Conservation (phyloP, 2,113 vertebrate genomes). For the Sardina pilchardus region DNA sequence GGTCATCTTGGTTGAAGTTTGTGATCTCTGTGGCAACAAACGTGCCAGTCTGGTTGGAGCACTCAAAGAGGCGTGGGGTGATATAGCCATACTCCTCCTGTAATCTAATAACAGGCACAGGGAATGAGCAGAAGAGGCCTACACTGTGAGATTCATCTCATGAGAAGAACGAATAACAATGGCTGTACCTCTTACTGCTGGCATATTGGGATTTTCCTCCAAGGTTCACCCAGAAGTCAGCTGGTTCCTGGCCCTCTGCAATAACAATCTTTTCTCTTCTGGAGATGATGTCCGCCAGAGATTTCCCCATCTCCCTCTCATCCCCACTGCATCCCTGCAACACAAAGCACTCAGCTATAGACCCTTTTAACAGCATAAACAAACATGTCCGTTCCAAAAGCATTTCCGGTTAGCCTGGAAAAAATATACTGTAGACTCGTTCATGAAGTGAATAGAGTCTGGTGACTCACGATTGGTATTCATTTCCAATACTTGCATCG, state of each 20-base stretch:
- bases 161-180: not conserved
- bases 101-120: constrained; percentile 62
- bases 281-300: constrained; percentile 77
- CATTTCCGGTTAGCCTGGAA: no score
- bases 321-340: constrained; percentile 84
- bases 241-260: constrained; percentile 84
- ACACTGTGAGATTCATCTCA: not conserved
- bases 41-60: constrained; percentile 82
- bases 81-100: constrained; percentile 71
- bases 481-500: no score
- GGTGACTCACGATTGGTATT: no score
- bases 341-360: not conserved
- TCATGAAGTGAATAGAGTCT: no score
- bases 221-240: constrained; percentile 82
- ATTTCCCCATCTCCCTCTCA: constrained; percentile 83
- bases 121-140: not conserved
- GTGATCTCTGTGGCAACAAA: constrained; percentile 81
- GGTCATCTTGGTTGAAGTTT: constrained; percentile 81
- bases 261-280: constrained; percentile 80
- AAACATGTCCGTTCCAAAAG: no score
- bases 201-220: constrained; percentile 84
- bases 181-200: constrained; percentile 77
- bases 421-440: no score
- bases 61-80: constrained; percentile 80
- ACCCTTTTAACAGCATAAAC: no score